Conservation (phyloP, 2,888 invertebrate genomes). For the Drosophila mayaguana region DNA sequence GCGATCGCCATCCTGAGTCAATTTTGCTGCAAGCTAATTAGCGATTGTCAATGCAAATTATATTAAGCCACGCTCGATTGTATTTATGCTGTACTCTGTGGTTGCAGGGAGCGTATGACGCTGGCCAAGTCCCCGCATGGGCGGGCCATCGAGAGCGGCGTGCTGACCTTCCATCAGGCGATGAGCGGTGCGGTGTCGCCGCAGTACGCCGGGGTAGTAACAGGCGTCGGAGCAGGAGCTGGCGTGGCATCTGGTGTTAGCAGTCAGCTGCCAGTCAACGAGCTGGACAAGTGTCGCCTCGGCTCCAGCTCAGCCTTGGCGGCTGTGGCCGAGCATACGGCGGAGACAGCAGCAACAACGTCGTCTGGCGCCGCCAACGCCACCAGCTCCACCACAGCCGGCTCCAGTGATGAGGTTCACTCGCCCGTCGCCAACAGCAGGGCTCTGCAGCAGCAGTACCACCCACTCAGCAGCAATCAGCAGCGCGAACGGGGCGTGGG, state of each 20-base stretch:
- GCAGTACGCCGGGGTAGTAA: constrained; percentile 62
- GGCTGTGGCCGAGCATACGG: constrained; percentile 66
- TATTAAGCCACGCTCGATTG: not conserved
- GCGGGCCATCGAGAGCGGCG: constrained; percentile 70
- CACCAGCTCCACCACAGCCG: constrained; percentile 49
- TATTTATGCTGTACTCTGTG: not conserved
- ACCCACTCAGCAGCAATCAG: constrained; percentile 10
- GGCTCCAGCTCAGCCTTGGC: constrained; percentile 56
- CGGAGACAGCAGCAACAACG: constrained; percentile 44
- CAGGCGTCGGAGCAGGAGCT: not conserved
- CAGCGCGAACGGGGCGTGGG: constrained; percentile 55
- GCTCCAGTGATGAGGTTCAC: constrained; percentile 38
- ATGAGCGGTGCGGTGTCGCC: constrained; percentile 84
- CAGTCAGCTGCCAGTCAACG: not conserved
- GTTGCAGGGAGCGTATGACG: constrained; percentile 80
- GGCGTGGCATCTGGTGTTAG: not conserved
- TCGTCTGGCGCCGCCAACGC: constrained; percentile 44
- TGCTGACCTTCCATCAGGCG: constrained; percentile 84
- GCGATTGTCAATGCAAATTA: not conserved
- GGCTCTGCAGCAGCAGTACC: constrained; percentile 11
- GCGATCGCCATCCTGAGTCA: not conserved
- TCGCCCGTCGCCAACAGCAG: not conserved
- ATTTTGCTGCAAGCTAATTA: not conserved
- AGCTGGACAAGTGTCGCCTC: constrained; percentile 21
- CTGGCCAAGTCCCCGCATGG: constrained; percentile 77